A percentile compares a stretch with the other conserved stretches of the same genome.
Evolutionary conservation across 2,797 vertebrate species (phyloP).

Genomic region (Geotrypetes seraphini): DNA sequence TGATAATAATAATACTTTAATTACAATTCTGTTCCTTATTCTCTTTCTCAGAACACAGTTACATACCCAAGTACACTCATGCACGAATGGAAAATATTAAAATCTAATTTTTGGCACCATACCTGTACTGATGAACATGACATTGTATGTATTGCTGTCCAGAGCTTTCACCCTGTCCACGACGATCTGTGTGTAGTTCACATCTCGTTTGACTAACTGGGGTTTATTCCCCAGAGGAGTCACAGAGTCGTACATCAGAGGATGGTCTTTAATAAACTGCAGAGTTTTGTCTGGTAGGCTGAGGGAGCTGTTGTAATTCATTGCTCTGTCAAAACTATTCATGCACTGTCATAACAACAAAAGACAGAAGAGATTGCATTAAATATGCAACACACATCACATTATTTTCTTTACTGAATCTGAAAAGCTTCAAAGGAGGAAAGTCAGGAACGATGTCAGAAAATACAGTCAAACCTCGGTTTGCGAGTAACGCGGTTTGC

Average conservation of each 20-base stretch:
- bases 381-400: background rate
- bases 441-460: too few relatives aligned
- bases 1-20: too few relatives aligned
- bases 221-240: constrained; percentile 74
- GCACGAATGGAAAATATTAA: too few relatives aligned
- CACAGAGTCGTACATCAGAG: constrained; percentile 86
- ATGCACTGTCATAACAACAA: constrained; percentile 64
- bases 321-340: constrained; percentile 62
- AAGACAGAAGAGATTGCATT: background rate
- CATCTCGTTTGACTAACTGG: constrained; percentile 71
- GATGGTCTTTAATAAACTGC: constrained; percentile 93
- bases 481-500: too few relatives aligned
- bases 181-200: constrained; percentile 89
- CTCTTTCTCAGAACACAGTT: too few relatives aligned
- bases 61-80: too few relatives aligned
- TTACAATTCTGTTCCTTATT: too few relatives aligned
- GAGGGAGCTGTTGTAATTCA: constrained; percentile 77
- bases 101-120: constrained; percentile 9
- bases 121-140: constrained; percentile 91
- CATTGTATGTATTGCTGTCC: constrained; percentile 70
- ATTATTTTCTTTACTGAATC: too few relatives aligned
- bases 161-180: constrained; percentile 79
- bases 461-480: too few relatives aligned
- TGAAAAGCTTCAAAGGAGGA: too few relatives aligned
- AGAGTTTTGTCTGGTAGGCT: constrained; percentile 87